Conservation (phyloP, 2,888 invertebrate species). For the Axea sp. region DNA sequence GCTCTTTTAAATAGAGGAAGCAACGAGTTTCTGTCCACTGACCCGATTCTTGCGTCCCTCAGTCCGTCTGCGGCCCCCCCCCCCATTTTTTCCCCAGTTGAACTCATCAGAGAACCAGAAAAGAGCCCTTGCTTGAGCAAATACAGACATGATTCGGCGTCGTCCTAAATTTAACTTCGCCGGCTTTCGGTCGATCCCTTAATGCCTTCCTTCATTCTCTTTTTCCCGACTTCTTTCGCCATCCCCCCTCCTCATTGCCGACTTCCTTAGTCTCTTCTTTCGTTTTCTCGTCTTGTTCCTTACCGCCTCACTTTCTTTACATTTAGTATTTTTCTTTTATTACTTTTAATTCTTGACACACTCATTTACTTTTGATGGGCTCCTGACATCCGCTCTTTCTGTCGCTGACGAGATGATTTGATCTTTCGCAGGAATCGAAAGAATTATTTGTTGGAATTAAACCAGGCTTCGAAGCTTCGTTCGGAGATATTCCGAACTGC, state of each 20-base stretch:
- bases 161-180: constrained; percentile 58
- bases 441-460: constrained; percentile 8
- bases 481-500: too few relatives aligned
- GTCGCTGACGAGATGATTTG: constrained; percentile 3
- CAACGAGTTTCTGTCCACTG: constrained; percentile 45
- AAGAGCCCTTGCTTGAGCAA: constrained; percentile 58
- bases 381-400: constrained; percentile 28
- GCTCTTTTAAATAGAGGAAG: constrained; percentile 36
- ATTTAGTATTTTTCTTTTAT: constrained; percentile 16
- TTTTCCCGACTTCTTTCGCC: constrained; percentile 7
- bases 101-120: constrained; percentile 39
- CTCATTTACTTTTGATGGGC: constrained; percentile 35
- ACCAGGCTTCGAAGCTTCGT: background rate
- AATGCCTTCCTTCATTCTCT: constrained; percentile 24
- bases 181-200: constrained; percentile 37
- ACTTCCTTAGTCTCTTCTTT: background rate
- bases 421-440: constrained; percentile 2
- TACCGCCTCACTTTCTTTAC: background rate
- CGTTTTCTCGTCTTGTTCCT: constrained; percentile 14
- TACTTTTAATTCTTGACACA: constrained; percentile 39
- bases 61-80: background rate
- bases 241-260: background rate
- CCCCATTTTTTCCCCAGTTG: background rate
- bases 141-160: constrained; percentile 58
- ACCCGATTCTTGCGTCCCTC: constrained; percentile 37